These are phyloP conservation scores for Ceryle rudis DNA, from an alignment of 2,797 vertebrate genomes.

Conservation along the genomic window DNA sequence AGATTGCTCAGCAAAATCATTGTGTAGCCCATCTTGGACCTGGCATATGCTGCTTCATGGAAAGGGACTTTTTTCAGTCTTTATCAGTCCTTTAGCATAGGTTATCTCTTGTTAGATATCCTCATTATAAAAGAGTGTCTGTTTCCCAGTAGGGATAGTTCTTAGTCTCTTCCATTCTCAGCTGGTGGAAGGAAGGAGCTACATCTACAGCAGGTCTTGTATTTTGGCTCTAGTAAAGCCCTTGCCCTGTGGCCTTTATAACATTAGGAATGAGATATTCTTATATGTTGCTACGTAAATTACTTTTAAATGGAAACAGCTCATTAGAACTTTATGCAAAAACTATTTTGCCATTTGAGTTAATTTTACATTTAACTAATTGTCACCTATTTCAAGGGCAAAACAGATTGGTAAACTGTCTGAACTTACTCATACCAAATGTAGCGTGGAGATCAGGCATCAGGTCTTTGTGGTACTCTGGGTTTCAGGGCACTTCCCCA, in stretches of 20 bases:
- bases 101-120: background rate
- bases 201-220: background rate
- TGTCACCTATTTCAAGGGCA: background rate
- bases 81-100: background rate
- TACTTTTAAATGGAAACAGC: background rate
- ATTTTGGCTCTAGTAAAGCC: background rate
- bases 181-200: background rate
- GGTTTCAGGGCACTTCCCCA: background rate
- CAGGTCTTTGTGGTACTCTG: background rate
- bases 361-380: background rate
- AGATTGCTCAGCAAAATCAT: background rate
- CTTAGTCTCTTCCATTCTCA: background rate
- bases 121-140: background rate
- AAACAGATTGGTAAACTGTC: background rate
- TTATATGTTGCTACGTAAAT: background rate
- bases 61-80: background rate
- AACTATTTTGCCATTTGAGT: background rate
- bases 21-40: background rate
- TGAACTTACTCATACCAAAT: background rate
- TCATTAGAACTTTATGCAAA: background rate
- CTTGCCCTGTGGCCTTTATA: background rate
- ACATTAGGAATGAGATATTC: background rate
- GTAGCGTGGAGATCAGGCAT: background rate
- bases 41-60: background rate
- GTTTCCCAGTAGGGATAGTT: background rate